Evolutionary conservation across 2,113 vertebrate genomes (phyloP).

Genomic region (Passerina amoena): DNA sequence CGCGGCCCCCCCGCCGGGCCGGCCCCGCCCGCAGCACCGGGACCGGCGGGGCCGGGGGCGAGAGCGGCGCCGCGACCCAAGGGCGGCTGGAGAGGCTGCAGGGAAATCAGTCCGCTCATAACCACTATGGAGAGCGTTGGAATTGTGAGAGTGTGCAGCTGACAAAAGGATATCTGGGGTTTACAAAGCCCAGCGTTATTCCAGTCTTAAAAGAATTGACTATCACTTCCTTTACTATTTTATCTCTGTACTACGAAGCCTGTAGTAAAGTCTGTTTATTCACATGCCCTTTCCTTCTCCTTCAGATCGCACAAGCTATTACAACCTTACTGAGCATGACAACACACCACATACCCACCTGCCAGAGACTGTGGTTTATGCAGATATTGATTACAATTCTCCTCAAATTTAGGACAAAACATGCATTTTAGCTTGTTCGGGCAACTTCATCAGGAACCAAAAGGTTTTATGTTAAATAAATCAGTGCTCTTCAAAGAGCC

Average conservation of each 20-base stretch:
- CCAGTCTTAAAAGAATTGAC: neutral
- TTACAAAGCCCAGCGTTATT: rapidly evolving
- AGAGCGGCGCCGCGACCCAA: rapidly evolving
- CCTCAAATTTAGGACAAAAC: neutral
- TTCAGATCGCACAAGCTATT: neutral
- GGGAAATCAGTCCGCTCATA: rapidly evolving
- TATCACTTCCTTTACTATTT: neutral
- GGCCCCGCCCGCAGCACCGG: neutral
- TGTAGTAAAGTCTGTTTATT: neutral
- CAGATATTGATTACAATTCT: neutral
- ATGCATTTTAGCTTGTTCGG: neutral
- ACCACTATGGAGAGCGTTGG: rapidly evolving
- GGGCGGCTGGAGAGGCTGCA: rapidly evolving
- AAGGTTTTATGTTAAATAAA: neutral
- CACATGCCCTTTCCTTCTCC: neutral
- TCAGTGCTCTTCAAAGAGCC: neutral
- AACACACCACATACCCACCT: rapidly evolving
- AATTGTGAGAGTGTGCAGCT: rapidly evolving
- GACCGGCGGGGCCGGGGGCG: rapidly evolving
- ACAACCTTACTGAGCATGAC: neutral
- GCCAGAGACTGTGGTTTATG: neutral
- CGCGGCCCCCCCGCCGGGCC: neutral
- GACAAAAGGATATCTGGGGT: rapidly evolving
- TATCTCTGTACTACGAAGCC: neutral
- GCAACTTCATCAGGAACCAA: neutral